Evolutionary conservation across 2,888 invertebrate species (phyloP), one percentile per base, ranked within the genome.

Genomic region (Amphiduros pacificus): DNA sequence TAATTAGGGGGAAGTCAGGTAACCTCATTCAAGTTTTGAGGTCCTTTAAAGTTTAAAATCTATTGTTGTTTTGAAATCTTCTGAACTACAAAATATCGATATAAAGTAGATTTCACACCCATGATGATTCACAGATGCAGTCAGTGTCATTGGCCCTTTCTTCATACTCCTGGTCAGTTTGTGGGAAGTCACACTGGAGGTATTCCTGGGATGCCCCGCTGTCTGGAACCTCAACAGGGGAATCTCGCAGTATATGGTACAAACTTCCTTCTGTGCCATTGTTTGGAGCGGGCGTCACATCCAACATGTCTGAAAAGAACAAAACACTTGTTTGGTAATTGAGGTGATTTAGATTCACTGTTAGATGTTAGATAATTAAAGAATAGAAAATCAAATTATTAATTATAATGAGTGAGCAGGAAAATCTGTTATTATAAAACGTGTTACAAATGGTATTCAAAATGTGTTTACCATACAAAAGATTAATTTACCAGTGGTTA

Each of bases 261-360:
- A 84, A 70, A 55, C 75, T 73, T 17, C 84, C 84, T 26, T 61
- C 40, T 0, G 84, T 84, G 1, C 84, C 84, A 67, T 84, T 84
- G 71, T 84, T 84, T 17, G 78, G 77, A 4, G 80, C 76, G 5
- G 79, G 77, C 1, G 60, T 11, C 24, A 67, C 50, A 17, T 52
- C 60, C 73, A 58, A 22, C 57, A 70, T 14, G 24, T 61, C 66
- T 64, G 44, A 17, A 44, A 44, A 40, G 20, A n/a, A 27, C 17
- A 50, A 17, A 49, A 48, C 41, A 1, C n/a, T 17, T 22, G n/a
- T 31, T 14, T 9, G 14, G 14, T 36, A 14, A 36, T 9, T 36
- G 36, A 36, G 36, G 9, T 36, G 9, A 14, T 36, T 14, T 36
- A 36, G 36, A 14, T 36, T 36, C 14, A 14, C n/a, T n/a, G n/a